Evolutionary conservation across 1,140 invertebrate genomes (phyloP).

Genomic region (Triops cancriformis): DNA sequence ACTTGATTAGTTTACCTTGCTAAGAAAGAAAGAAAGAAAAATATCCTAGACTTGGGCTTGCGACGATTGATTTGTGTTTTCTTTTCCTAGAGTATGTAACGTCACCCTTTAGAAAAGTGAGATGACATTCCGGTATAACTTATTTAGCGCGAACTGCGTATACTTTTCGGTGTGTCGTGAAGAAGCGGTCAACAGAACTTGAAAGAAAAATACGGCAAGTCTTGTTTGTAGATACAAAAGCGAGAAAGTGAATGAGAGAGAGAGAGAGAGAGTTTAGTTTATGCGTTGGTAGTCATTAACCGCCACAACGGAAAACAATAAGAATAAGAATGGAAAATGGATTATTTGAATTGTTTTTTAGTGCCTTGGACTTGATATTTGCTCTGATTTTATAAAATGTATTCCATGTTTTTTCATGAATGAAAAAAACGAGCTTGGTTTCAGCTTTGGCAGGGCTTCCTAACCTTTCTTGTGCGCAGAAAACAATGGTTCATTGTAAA

Average conservation of each 20-base stretch:
- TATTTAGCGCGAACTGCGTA: neutral
- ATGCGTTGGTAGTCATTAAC: neutral
- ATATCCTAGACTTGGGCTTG: neutral
- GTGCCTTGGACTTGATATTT: constrained; percentile 3
- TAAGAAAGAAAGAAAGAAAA: neutral
- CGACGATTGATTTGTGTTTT: neutral
- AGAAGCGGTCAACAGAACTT: neutral
- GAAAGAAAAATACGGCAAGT: neutral
- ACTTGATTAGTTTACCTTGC: neutral
- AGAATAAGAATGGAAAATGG: neutral
- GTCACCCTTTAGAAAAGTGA: neutral
- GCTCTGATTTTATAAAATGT: neutral
- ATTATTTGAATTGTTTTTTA: neutral
- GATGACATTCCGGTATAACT: constrained; percentile 3
- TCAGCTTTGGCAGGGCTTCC: constrained; percentile 1
- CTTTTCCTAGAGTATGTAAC: neutral
- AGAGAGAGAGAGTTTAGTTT: neutral
- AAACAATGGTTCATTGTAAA: neutral
- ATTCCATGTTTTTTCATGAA: constrained; percentile 1
- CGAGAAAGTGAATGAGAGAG: neutral
- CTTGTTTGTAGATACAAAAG: neutral
- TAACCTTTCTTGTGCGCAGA: constrained; percentile 1
- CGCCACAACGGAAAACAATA: neutral
- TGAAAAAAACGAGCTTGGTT: neutral
- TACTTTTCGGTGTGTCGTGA: neutral